A percentile compares a stretch with the other conserved stretches of the same genome.
Conservation (phyloP, 2,888 invertebrate species). For the Archaeoteleia sp. region DNA sequence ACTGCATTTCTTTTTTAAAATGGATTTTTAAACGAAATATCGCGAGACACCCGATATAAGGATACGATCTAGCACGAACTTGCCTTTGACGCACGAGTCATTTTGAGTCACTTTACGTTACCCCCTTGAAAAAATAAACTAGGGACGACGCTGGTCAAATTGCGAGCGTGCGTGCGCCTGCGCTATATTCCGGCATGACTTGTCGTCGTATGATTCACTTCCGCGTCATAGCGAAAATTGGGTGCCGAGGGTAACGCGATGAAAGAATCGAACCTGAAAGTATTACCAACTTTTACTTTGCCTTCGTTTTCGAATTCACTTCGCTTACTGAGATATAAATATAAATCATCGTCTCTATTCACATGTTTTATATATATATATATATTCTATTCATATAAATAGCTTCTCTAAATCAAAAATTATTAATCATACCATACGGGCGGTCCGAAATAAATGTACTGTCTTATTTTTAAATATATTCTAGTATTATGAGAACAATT, state of each 20-base stretch:
- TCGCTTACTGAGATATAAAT: slow-evolving; percentile 17
- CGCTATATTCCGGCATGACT: slow-evolving; percentile 25
- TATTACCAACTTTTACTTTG: slow-evolving; percentile 31
- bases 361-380: slow-evolving; percentile 6
- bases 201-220: slow-evolving; percentile 48
- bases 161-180: slow-evolving; percentile 31
- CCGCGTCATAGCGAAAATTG: slow-evolving; percentile 45
- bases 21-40: background rate
- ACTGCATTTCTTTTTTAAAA: slow-evolving; percentile 1
- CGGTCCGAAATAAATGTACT: no score
- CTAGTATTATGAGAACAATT: no score
- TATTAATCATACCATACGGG: no score
- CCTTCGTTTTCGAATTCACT: slow-evolving; percentile 8
- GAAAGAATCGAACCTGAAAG: slow-evolving; percentile 42
- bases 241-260: slow-evolving; percentile 47
- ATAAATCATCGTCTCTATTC: background rate
- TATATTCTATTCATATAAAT: no score
- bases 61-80: slow-evolving; percentile 38
- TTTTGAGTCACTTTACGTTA: slow-evolving; percentile 52
- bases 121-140: slow-evolving; percentile 52
- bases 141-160: slow-evolving; percentile 45
- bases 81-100: slow-evolving; percentile 48
- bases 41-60: slow-evolving; percentile 42
- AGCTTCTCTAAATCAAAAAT: no score
- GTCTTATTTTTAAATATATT: no score